These are phyloP conservation scores for Ceyx erithaca DNA, from an alignment of 2,797 vertebrate genomes.

Conservation along the genomic window DNA sequence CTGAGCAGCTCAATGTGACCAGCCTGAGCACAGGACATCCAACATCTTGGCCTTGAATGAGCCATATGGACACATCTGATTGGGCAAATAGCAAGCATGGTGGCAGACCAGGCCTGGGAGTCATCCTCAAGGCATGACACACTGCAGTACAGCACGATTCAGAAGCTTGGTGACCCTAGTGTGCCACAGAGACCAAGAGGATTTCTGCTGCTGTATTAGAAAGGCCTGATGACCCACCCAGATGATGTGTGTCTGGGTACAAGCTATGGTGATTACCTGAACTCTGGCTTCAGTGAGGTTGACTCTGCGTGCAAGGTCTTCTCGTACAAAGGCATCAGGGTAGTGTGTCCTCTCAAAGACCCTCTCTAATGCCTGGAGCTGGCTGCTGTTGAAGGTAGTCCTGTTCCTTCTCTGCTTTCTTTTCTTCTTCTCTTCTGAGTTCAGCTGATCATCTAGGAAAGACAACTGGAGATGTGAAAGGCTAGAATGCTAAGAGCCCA, in stretches of 20 bases:
- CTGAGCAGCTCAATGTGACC: not conserved
- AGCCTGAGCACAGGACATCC: not conserved
- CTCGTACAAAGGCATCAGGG: slow-evolving; percentile 95
- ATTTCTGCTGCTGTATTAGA: not conserved
- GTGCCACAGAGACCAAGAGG: not conserved
- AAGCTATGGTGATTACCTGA: slow-evolving; percentile 83
- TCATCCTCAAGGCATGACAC: not conserved
- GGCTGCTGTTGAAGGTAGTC: slow-evolving; percentile 98
- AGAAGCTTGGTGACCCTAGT: not conserved
- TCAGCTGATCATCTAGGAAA: slow-evolving; percentile 91
- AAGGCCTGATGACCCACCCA: not conserved
- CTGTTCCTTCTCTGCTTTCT: slow-evolving; percentile 96
- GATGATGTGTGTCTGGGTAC: not conserved
- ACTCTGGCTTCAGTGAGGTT: slow-evolving; percentile 98
- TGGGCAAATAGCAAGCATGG: not conserved
- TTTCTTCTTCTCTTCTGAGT: slow-evolving; percentile 97
- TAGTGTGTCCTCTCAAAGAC: slow-evolving; percentile 98
- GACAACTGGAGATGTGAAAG: not conserved
- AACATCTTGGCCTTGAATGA: not conserved
- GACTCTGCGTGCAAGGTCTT: slow-evolving; percentile 95
- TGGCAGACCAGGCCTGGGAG: not conserved
- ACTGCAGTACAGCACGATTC: not conserved
- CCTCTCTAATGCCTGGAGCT: slow-evolving; percentile 95
- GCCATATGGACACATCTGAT: not conserved
- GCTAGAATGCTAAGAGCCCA: not conserved